phyloP scores from a whole-genome alignment of 2,113 vertebrate genomes.

The Mustela lutreola region DNA sequence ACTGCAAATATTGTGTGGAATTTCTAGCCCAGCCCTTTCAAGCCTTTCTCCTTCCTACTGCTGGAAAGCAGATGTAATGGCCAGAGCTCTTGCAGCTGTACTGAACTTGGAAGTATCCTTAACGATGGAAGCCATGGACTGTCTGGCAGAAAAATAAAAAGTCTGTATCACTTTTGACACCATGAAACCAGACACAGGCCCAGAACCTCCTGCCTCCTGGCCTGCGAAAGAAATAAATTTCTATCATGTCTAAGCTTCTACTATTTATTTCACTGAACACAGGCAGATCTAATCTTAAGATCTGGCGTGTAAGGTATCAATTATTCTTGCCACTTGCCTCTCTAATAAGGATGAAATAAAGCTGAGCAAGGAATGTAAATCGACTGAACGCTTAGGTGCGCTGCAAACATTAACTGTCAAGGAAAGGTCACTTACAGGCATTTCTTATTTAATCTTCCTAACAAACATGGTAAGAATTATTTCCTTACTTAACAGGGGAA shows the following conservation, averaged over 20 bases:
- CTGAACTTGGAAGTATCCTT: background rate
- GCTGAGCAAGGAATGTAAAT: background rate
- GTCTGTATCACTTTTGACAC: background rate
- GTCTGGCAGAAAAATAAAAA: background rate
- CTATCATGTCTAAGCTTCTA: background rate
- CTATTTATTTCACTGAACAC: background rate
- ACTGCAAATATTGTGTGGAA: background rate
- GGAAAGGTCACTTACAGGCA: background rate
- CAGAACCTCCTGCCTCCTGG: background rate
- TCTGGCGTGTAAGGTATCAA: background rate
- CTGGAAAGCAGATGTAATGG: background rate
- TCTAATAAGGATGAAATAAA: background rate
- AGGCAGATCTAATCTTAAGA: conserved; percentile 3
- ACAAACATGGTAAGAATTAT: background rate
- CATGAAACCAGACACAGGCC: background rate
- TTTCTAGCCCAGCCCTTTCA: background rate
- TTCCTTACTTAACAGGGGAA: background rate
- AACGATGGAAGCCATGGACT: no score
- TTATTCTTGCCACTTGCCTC: background rate
- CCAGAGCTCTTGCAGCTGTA: background rate
- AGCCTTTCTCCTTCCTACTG: background rate
- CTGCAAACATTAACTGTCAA: background rate
- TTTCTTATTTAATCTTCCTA: background rate
- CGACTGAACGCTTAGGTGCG: background rate
- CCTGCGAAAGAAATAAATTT: background rate